Evolutionary conservation across 2,797 vertebrate species (phyloP).

Genomic region (Micropoecilia bifurca): DNA sequence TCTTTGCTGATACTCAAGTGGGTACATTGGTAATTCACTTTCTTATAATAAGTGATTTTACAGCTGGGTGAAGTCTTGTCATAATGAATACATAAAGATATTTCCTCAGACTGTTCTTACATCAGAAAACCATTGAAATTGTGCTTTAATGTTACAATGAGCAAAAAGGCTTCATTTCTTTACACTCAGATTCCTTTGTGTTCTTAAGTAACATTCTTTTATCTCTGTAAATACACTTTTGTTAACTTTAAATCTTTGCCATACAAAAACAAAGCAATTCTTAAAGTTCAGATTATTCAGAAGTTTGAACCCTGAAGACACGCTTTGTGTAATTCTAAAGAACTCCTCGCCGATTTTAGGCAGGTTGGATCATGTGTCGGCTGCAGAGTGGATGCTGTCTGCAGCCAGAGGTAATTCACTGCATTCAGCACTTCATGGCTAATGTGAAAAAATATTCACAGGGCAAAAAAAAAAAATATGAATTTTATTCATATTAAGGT

Average conservation of each 20-base stretch:
- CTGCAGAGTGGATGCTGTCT: slow-evolving; percentile 21
- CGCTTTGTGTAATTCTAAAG: not conserved
- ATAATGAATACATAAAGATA: not conserved
- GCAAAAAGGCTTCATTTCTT: not conserved
- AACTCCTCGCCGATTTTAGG: not conserved
- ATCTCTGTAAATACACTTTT: not conserved
- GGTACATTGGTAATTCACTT: not conserved
- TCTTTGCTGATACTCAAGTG: not conserved
- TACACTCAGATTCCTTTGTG: not conserved
- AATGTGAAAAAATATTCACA: not conserved
- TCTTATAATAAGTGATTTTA: not conserved
- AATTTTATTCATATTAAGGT: not conserved
- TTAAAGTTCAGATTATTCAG: not conserved
- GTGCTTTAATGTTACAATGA: not conserved
- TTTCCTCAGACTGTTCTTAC: not conserved
- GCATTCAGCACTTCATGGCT: slow-evolving; percentile 5
- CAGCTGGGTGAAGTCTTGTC: not conserved
- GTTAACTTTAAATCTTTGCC: not conserved
- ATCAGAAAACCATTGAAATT: not conserved
- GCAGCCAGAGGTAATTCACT: slow-evolving; percentile 22
- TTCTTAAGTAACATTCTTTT: not conserved
- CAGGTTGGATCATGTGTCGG: slow-evolving; percentile 31
- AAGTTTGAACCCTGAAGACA: not conserved
- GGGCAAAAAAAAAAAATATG: not conserved
- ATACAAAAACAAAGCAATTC: not conserved